Percentiles rank a stretch among this genome's conserved stretches.
These are phyloP conservation scores for Brachionichthys hirsutus DNA, from an alignment of 2,113 vertebrate species.

Conservation along the genomic window DNA sequence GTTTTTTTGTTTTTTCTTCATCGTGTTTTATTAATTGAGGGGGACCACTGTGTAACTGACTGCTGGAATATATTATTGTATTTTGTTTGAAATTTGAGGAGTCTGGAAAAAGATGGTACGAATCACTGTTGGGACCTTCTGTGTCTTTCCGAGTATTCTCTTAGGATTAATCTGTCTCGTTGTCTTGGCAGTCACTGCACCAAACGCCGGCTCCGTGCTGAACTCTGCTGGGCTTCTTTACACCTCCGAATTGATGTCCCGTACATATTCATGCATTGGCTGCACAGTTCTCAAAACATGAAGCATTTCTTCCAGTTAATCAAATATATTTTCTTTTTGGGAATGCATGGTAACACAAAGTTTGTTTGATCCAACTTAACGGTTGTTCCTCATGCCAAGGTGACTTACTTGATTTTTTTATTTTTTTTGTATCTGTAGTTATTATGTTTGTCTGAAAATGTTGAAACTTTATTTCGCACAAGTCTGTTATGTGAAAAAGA, in stretches of 20 bases:
- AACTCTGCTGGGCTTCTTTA: conserved; percentile 46
- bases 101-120: conserved; percentile 50
- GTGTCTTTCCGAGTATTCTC: conserved; percentile 40
- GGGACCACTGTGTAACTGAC: conserved; percentile 72
- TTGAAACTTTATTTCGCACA: conserved; percentile 68
- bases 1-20: conserved; percentile 4
- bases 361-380: conserved; percentile 46
- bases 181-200: conserved; percentile 63
- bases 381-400: conserved; percentile 59
- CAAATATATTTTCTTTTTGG: conserved; percentile 40
- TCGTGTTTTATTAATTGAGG: conserved; percentile 31
- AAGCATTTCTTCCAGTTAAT: conserved; percentile 36
- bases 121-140: conserved; percentile 68
- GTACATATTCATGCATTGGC: conserved; percentile 33
- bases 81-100: conserved; percentile 43
- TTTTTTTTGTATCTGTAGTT: conserved; percentile 43
- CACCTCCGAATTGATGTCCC: conserved; percentile 1
- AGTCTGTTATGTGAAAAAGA: conserved; percentile 58
- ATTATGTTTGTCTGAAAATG: conserved; percentile 63
- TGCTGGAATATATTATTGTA: conserved; percentile 65
- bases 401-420: conserved; percentile 70
- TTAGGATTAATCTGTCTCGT: conserved; percentile 49
- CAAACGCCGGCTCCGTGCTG: conserved; percentile 45
- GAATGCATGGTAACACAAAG: conserved; percentile 39
- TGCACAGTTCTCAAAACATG: conserved; percentile 43